Base-by-base conservation (phyloP, 2,888 invertebrate genomes). In the Acheta domesticus region DNA sequence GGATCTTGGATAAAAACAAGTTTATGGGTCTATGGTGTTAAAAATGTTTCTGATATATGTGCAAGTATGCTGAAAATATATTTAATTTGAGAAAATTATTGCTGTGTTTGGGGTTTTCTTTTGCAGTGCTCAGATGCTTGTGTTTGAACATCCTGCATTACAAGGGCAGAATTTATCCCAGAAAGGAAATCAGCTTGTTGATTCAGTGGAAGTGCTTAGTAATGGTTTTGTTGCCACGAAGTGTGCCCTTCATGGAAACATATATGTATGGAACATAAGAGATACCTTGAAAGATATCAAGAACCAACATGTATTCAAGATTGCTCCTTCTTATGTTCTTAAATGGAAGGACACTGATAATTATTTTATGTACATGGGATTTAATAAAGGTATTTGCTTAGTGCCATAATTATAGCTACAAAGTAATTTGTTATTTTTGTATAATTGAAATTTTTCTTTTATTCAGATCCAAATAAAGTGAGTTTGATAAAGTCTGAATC, bases 341-440 rank as follows among this genome's bases (percentile, higher is more conserved):
- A 80, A 83, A 16, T 85, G 85, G 85, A 84, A 85, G 76, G 81
- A 84, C 23, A 85, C 85, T 3, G 85, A 85, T 80, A 85, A 85
- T 80, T 85, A 84, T 80, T 85, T 84, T 80, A 84, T 85, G 85
- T 83, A 82, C 62, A 83, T 84, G 78, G 84, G 84, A 11, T 83
- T 81, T 49, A 83, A 82, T 78, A 79, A 79, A 76, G 83, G 85
- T 85, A 82, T 78, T 8, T 36, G 8, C 36, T 0, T 36, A 81
- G 81, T 48, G 74, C 75, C 48, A 62, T 77, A n/a, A n/a, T n/a
- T n/a, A 76, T 49, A 75, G 74, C 20, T 74, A 81, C 11, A n/a
- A 21, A 74, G 16, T 20, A 20, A n/a, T 50, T 76, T 76, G 50
- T 62, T 21, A 14, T 75, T 75, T 48, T 76, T 1, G 2, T 16